Conservation (phyloP, 2,888 invertebrate genomes). For the Meandrusa payeni region DNA sequence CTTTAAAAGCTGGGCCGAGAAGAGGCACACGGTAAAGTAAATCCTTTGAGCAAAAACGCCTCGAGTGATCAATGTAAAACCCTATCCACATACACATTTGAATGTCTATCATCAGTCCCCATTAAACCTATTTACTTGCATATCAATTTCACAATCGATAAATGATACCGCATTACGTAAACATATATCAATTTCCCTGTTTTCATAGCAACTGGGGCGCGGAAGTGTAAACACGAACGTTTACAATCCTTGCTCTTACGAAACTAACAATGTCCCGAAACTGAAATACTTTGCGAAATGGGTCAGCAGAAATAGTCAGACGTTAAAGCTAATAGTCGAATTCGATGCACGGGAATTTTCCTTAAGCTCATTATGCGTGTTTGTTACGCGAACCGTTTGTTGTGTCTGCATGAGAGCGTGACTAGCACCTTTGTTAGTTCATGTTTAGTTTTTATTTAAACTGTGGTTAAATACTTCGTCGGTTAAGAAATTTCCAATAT, state of each 20-base stretch:
- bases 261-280: slow-evolving; percentile 3
- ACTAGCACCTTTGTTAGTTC: background rate
- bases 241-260: slow-evolving; percentile 12
- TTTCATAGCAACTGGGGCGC: slow-evolving; percentile 2
- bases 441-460: too few species aligned
- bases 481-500: too few species aligned
- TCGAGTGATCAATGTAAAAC: too few species aligned
- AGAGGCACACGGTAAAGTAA: too few species aligned
- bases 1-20: too few species aligned
- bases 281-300: slow-evolving; percentile 10
- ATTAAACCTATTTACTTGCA: too few species aligned
- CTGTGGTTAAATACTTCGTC: too few species aligned
- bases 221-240: slow-evolving; percentile 4
- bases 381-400: background rate
- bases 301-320: slow-evolving; percentile 16
- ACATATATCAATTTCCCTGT: slow-evolving; percentile 4
- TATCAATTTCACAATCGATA: too few species aligned
- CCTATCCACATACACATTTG: too few species aligned
- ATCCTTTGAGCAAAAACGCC: too few species aligned
- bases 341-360: slow-evolving; percentile 15
- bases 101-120: too few species aligned
- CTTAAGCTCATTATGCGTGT: slow-evolving; percentile 4
- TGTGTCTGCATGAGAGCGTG: background rate
- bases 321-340: slow-evolving; percentile 7
- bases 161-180: background rate